phyloP scores from a whole-genome alignment of 1,140 invertebrate genomes.

The Cydia amplana region DNA sequence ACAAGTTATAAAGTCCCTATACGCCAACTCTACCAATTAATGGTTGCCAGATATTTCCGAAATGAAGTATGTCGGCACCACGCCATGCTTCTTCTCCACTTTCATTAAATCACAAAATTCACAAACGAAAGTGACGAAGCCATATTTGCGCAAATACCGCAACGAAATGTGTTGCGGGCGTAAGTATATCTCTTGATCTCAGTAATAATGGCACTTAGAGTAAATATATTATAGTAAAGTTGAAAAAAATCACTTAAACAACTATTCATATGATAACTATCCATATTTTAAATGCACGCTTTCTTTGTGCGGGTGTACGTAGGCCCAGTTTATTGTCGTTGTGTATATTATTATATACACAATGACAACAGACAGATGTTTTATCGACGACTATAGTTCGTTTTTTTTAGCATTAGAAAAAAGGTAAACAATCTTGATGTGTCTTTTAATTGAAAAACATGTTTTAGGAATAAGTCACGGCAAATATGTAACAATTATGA shows the following conservation, averaged over 20 bases:
- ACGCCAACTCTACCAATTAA: background rate
- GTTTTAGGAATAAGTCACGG: too few species aligned
- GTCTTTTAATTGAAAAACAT: too few species aligned
- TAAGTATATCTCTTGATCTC: slow-evolving; percentile 2
- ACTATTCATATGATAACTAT: background rate
- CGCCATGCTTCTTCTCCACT: background rate
- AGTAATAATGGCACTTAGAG: slow-evolving; percentile 2
- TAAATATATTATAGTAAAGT: background rate
- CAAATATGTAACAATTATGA: too few species aligned
- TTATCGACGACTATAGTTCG: background rate
- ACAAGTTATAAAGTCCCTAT: too few species aligned
- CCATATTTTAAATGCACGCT: too few species aligned
- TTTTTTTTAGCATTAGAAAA: too few species aligned
- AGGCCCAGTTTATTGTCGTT: background rate
- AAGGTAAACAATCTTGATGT: too few species aligned
- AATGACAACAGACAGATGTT: background rate
- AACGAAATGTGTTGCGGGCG: background rate
- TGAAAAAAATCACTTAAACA: background rate
- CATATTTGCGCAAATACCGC: background rate
- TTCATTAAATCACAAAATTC: too few species aligned
- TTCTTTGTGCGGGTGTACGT: background rate
- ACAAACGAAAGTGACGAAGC: background rate
- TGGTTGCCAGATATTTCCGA: background rate
- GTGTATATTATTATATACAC: too few species aligned
- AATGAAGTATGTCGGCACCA: background rate